Percentiles rank a stretch among this genome's conserved stretches.
Conservation (phyloP, 37 sponge, comb jelly and placozoan species). For the Crambe crambe region DNA sequence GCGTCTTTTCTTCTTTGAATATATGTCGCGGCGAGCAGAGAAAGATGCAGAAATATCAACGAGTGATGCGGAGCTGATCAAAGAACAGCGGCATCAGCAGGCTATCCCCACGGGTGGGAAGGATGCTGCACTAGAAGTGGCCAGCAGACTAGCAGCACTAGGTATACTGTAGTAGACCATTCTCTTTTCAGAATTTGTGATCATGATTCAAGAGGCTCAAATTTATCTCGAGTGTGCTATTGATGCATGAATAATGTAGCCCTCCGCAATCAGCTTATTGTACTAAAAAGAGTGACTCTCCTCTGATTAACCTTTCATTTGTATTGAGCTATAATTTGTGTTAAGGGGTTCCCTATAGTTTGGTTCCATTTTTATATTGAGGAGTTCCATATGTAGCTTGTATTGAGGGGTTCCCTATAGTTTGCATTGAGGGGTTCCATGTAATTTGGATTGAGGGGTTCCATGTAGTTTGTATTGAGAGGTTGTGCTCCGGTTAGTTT, state of each 20-base stretch:
- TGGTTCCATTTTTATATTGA: no score
- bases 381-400: no score
- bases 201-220: no score
- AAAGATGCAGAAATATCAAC: neutral
- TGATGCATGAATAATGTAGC: neutral
- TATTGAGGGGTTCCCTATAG: neutral
- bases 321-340: neutral
- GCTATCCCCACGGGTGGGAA: neutral
- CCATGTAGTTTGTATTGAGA: no score
- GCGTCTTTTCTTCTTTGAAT: constrained; percentile 14
- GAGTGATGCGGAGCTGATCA: constrained; percentile 2
- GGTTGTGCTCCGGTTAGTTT: neutral
- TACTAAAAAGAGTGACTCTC: neutral
- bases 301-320: neutral
- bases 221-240: neutral
- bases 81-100: neutral
- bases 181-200: neutral
- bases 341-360: neutral
- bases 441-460: no score
- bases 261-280: neutral
- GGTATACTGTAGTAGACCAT: constrained; percentile 16
- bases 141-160: constrained; percentile 24
- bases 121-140: constrained; percentile 24
- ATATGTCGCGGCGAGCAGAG: constrained; percentile 29
- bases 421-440: no score